Base-by-base conservation (phyloP, 2,888 invertebrate species). In the Mimas tiliae region DNA sequence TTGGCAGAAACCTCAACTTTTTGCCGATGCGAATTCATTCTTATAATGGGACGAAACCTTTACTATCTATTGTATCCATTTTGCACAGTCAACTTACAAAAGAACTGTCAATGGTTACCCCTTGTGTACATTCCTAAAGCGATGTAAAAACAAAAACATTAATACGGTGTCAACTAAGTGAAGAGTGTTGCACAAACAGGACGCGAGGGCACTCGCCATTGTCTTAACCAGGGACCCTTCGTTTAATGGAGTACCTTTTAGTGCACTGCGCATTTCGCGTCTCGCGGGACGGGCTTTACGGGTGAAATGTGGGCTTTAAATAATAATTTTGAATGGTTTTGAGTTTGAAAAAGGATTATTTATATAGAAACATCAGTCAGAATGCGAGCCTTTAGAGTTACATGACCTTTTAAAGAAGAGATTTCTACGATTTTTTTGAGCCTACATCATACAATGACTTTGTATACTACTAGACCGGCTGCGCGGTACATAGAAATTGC, bases 171-270 rank as follows among this genome's bases (percentile, higher is more conserved):
- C 38, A 33, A n/a, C 19, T 64, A 47, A 62, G 62, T 9, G 51
- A 33, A 33, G 1, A 19, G 33, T 19, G 63, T 64, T 51, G 63
- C 51, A n/a, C 34, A 64, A 64, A 64, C 51, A 51, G 19, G 27
- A 27, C 47, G 38, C 45, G 21, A 51, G 63, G 14, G 51, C 16
- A n/a, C 63, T 27, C 62, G 48, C 33, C 27, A 64, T 64, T 64
- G 63, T 64, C 51, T 64, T 38, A 58, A 62, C 62, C 34, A 51
- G 34, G 50, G 34, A 16, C 50, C 51, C 48, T 34, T 38, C 19
- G 42, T 4, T 38, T 64, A 64, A 64, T 64, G 63, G 63, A 63
- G 63, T 14, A 27, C 51, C 51, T 64, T 64, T 63, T 63, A 63
- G 53, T 33, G 27, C 27, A 19, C 38, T 42, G 58, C 12, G 58